A percentile compares a stretch with the other conserved stretches of the same genome.
phyloP scores from a whole-genome alignment of 2,888 invertebrate species.

The Phragmatobia fuliginosa region DNA sequence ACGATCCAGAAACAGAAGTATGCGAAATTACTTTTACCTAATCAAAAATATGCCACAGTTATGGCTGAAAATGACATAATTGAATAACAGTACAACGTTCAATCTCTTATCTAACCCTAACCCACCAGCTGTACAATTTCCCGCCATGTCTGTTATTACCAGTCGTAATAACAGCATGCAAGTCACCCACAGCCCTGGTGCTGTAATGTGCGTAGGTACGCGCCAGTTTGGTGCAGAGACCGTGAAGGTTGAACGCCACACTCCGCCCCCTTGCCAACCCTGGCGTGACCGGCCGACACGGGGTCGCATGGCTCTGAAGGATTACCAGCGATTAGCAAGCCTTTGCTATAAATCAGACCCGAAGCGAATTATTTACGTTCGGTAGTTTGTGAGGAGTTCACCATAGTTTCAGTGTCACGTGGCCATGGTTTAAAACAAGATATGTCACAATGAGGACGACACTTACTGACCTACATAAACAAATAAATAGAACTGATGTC shows the following conservation, averaged over 20 bases:
- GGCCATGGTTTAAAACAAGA: neutral
- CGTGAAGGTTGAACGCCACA: constrained; percentile 16
- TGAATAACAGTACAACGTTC: neutral
- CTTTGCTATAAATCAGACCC: constrained; percentile 3
- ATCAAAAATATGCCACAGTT: neutral
- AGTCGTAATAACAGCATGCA: neutral
- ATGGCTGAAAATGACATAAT: neutral
- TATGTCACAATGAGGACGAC: too few relatives aligned
- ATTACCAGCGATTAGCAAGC: neutral
- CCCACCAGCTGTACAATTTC: neutral
- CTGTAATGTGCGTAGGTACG: neutral
- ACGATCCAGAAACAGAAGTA: neutral
- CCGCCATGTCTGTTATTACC: neutral
- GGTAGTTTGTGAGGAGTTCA: neutral
- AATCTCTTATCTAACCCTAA: neutral
- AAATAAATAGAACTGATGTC: too few relatives aligned
- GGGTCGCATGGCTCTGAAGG: neutral
- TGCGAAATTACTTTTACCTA: neutral
- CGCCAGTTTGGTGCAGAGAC: neutral
- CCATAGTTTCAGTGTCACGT: neutral
- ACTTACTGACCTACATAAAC: too few relatives aligned
- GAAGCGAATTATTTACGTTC: neutral
- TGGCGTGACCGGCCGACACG: constrained; percentile 13
- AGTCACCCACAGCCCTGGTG: neutral
- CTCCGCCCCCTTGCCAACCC: constrained; percentile 1